phyloP scores from a whole-genome alignment of 2,113 vertebrate species.

The Acrocephalus kingi region DNA sequence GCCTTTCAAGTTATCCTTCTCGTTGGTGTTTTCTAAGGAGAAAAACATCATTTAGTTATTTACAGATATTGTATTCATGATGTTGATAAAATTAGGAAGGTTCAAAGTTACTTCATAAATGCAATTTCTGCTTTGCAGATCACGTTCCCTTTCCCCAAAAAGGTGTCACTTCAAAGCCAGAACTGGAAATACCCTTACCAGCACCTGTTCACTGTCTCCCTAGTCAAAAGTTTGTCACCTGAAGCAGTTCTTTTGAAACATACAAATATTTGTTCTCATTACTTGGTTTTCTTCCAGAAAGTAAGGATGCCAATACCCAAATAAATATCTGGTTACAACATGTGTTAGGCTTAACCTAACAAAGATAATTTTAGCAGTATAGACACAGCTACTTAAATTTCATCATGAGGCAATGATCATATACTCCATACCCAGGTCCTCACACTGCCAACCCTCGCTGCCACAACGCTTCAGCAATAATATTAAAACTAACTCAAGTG shows the following conservation, averaged over 20 bases:
- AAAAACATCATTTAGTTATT: background rate
- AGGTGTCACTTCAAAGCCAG: background rate
- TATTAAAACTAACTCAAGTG: background rate
- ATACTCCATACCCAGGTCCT: background rate
- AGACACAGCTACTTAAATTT: slow-evolving; percentile 6
- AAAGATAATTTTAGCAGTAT: slow-evolving; percentile 39
- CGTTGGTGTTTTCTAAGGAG: slow-evolving; percentile 35
- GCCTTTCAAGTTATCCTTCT: background rate
- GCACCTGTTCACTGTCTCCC: background rate
- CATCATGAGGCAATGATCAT: background rate
- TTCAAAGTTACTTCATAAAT: background rate
- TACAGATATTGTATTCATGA: background rate
- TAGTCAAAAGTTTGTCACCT: background rate
- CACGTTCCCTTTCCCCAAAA: background rate
- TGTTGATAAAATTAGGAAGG: background rate
- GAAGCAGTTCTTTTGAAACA: background rate
- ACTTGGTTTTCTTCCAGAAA: slow-evolving; percentile 21
- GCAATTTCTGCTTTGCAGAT: background rate
- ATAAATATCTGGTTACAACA: slow-evolving; percentile 30
- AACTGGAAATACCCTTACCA: background rate
- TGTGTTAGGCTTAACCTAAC: background rate
- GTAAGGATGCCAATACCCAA: background rate
- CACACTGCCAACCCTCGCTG: background rate
- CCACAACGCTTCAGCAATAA: background rate
- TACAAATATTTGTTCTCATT: slow-evolving; percentile 14